phyloP scores from a whole-genome alignment of 2,797 vertebrate genomes.

The Hydrophis major region DNA sequence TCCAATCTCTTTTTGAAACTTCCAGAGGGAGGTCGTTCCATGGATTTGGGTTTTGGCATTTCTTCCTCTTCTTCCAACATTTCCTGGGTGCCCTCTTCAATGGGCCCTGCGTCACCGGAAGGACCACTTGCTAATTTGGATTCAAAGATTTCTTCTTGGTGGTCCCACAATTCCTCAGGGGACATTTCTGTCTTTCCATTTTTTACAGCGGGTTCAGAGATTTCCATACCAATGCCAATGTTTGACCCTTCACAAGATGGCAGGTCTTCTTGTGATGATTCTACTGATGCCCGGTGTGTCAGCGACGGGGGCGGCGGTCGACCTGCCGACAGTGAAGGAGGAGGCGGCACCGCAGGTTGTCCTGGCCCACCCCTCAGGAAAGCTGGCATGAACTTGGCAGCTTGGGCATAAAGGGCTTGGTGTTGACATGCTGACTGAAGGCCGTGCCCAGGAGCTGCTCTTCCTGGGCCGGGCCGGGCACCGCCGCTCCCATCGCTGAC shows the following conservation, averaged over 20 bases:
- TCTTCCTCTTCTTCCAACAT: conserved; percentile 97
- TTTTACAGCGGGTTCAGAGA: conserved; percentile 69
- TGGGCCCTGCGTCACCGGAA: conserved; percentile 72
- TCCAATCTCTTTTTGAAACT: background rate
- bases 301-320: background rate
- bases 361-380: conserved; percentile 73
- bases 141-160: conserved; percentile 89
- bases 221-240: too few species aligned
- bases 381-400: conserved; percentile 89
- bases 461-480: conserved; percentile 32
- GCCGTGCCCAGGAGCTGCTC: conserved; percentile 80
- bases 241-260: too few species aligned
- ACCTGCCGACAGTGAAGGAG: conserved; percentile 57
- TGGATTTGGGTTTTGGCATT: conserved; percentile 82
- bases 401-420: conserved; percentile 96
- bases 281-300: background rate
- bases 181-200: conserved; percentile 92
- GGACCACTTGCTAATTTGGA: conserved; percentile 80
- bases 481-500: too few species aligned
- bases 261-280: too few species aligned
- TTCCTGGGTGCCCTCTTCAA: conserved; percentile 79
- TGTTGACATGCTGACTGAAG: conserved; percentile 83
- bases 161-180: conserved; percentile 92
- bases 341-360: conserved; percentile 47
- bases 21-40: conserved; percentile 38